A percentile compares a stretch with the other conserved stretches of the same genome.
phyloP scores from a whole-genome alignment of 2,888 invertebrate genomes.

The Drosophila anomalipes region DNA sequence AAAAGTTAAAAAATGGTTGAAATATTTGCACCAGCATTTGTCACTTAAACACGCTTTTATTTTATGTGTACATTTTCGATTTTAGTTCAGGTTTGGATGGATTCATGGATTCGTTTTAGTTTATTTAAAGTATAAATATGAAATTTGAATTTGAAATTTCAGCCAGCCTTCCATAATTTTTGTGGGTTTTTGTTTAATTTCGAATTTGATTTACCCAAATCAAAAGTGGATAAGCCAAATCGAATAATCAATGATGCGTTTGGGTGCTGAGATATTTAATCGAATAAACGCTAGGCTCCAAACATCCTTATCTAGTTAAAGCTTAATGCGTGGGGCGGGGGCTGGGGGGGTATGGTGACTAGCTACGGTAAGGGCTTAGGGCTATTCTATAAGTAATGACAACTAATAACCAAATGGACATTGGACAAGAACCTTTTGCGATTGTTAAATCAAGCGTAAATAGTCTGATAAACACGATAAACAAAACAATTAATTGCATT shows the following conservation, averaged over 20 bases:
- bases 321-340: not conserved
- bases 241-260: constrained; percentile 45
- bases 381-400: constrained; percentile 51
- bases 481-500: constrained; percentile 80
- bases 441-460: constrained; percentile 78
- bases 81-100: not conserved
- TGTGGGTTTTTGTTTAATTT: not conserved
- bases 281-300: constrained; percentile 13
- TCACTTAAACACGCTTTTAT: not conserved
- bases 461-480: constrained; percentile 75
- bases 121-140: not conserved
- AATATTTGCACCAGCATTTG: not conserved
- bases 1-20: not conserved
- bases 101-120: not conserved
- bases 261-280: constrained; percentile 46
- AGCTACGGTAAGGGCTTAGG: not conserved
- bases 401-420: constrained; percentile 49
- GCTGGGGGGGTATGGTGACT: not conserved
- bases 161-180: not conserved
- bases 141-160: not conserved
- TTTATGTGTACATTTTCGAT: not conserved
- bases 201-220: constrained; percentile 11
- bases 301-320: constrained; percentile 1
- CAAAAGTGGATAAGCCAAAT: constrained; percentile 9
- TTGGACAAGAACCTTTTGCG: constrained; percentile 39